phyloP scores from a whole-genome alignment of 2,797 vertebrate genomes.

The Myripristis murdjan region DNA sequence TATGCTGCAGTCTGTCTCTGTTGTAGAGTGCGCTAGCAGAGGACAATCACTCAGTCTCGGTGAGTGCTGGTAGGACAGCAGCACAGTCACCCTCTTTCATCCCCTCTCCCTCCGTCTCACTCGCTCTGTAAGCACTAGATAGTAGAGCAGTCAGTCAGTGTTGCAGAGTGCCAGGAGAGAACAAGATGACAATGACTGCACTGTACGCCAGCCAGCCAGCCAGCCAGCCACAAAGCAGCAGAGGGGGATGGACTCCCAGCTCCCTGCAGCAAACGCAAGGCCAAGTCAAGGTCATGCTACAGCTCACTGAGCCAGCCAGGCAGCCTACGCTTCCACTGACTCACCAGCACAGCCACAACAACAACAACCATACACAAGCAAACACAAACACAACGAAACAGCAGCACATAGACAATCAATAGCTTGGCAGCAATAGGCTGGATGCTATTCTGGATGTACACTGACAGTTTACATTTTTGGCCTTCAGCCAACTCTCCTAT shows the following conservation, averaged over 20 bases:
- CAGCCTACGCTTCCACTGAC: not conserved
- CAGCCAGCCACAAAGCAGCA: not conserved
- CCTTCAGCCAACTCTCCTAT: too few species aligned
- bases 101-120: not conserved
- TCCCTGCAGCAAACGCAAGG: constrained; percentile 36
- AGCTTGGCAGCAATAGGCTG: not conserved
- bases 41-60: constrained; percentile 38
- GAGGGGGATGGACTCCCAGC: not conserved
- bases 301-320: constrained; percentile 22
- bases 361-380: not conserved
- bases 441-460: not conserved
- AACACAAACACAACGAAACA: not conserved
- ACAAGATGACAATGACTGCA: constrained; percentile 53
- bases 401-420: not conserved
- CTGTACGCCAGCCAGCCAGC: constrained; percentile 42
- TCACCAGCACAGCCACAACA: not conserved
- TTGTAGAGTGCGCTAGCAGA: constrained; percentile 7
- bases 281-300: constrained; percentile 44
- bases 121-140: constrained; percentile 21
- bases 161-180: constrained; percentile 40
- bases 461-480: too few species aligned
- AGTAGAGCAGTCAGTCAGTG: constrained; percentile 38
- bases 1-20: constrained; percentile 24
- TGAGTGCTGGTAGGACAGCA: constrained; percentile 18
- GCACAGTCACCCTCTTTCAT: constrained; percentile 60